phyloP scores from a whole-genome alignment of 2,888 invertebrate species.

The Cheilosia impressa region DNA sequence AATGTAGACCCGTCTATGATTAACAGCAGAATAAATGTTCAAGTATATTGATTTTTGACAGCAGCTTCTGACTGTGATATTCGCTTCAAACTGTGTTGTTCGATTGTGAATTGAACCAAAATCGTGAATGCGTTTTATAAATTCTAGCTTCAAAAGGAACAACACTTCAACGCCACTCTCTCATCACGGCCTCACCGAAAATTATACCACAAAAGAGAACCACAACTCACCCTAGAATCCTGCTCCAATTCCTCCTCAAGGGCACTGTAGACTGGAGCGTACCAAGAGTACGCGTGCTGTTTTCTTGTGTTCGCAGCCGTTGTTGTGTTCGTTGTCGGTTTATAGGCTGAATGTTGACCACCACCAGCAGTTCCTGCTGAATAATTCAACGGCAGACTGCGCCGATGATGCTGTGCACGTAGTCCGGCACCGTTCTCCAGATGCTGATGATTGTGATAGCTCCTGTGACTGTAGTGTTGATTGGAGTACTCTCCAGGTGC shows the following conservation, averaged over 20 bases:
- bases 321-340: constrained; percentile 76
- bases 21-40: no score
- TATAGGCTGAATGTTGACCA: constrained; percentile 47
- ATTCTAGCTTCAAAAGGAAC: no score
- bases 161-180: no score
- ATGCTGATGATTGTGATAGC: constrained; percentile 51
- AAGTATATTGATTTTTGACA: no score
- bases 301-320: constrained; percentile 81
- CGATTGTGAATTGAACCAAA: no score
- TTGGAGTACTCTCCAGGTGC: constrained; percentile 31
- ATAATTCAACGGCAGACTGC: constrained; percentile 82
- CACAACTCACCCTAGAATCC: constrained; percentile 82
- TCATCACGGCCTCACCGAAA: background rate
- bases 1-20: no score
- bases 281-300: constrained; percentile 84
- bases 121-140: no score
- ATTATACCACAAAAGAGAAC: background rate
- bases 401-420: constrained; percentile 79
- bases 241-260: constrained; percentile 84
- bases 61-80: no score
- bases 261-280: constrained; percentile 83
- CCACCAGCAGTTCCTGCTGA: constrained; percentile 56
- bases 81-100: no score
- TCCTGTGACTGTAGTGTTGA: constrained; percentile 19
- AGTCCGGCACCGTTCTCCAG: constrained; percentile 55